phyloP scores from a whole-genome alignment of 2,113 vertebrate genomes.

The Oreocharis arfaki region DNA sequence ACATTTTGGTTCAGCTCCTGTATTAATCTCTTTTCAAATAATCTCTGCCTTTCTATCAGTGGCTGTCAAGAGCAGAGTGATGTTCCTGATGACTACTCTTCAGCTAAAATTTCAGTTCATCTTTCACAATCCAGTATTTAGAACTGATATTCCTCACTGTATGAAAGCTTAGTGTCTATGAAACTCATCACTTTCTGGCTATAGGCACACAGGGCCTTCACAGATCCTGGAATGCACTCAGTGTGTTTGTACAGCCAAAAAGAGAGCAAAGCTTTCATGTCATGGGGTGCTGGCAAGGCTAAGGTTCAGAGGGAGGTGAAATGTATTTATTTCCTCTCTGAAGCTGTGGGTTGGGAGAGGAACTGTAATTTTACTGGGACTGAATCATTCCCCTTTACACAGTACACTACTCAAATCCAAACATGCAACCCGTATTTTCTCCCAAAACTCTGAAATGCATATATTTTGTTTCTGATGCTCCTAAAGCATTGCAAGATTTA shows the following conservation, averaged over 20 bases:
- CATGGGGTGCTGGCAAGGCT: neutral
- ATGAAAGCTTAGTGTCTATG: neutral
- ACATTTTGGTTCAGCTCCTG: neutral
- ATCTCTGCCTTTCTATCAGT: neutral
- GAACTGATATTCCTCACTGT: neutral
- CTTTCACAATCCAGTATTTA: neutral
- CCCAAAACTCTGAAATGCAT: neutral
- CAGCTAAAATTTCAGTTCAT: neutral
- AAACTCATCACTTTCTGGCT: neutral
- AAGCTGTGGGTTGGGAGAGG: neutral
- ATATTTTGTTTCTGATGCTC: neutral
- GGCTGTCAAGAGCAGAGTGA: neutral
- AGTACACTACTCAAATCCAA: neutral
- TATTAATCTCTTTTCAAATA: neutral
- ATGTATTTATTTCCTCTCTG: neutral
- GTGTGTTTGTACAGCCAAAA: neutral
- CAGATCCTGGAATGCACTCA: neutral
- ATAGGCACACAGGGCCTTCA: neutral
- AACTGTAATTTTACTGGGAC: neutral
- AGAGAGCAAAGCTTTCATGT: neutral
- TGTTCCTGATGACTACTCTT: neutral
- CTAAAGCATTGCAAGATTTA: neutral
- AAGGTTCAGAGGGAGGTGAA: neutral
- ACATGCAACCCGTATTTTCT: neutral
- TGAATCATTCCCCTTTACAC: neutral